Conservation (phyloP, 1,140 invertebrate species). For the Mya arenaria region DNA sequence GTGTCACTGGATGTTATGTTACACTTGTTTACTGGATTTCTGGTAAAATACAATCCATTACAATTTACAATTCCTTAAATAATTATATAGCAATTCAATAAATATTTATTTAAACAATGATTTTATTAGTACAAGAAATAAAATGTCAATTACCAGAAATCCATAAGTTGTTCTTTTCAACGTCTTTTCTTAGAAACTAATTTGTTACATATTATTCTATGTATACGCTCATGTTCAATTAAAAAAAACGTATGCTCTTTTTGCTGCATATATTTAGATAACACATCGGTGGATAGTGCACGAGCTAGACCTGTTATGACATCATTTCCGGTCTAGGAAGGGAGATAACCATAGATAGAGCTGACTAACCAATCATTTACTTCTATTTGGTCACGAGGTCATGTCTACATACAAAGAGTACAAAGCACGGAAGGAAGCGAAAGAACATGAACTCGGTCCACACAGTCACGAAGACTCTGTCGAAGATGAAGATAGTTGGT, state of each 20-base stretch:
- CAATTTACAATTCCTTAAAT: background rate
- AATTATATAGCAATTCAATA: background rate
- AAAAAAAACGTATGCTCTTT: slow-evolving; percentile 18
- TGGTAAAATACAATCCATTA: background rate
- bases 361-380: slow-evolving; percentile 46
- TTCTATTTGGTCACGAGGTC: slow-evolving; percentile 30
- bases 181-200: background rate
- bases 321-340: slow-evolving; percentile 47
- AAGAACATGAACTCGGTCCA: slow-evolving; percentile 27
- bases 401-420: slow-evolving; percentile 32
- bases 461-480: slow-evolving; percentile 25
- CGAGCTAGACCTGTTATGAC: slow-evolving; percentile 32
- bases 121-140: background rate
- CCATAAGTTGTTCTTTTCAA: background rate
- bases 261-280: slow-evolving; percentile 35
- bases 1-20: background rate
- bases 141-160: background rate
- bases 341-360: slow-evolving; percentile 33
- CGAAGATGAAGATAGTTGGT: slow-evolving; percentile 41
- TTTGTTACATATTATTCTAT: background rate
- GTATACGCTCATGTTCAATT: background rate
- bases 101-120: background rate
- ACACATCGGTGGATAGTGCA: slow-evolving; percentile 24
- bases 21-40: background rate
- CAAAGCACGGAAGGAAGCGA: slow-evolving; percentile 14